These are phyloP conservation scores for Zaprionus lachaisei DNA, from an alignment of 1,140 invertebrate species.

Conservation along the genomic window DNA sequence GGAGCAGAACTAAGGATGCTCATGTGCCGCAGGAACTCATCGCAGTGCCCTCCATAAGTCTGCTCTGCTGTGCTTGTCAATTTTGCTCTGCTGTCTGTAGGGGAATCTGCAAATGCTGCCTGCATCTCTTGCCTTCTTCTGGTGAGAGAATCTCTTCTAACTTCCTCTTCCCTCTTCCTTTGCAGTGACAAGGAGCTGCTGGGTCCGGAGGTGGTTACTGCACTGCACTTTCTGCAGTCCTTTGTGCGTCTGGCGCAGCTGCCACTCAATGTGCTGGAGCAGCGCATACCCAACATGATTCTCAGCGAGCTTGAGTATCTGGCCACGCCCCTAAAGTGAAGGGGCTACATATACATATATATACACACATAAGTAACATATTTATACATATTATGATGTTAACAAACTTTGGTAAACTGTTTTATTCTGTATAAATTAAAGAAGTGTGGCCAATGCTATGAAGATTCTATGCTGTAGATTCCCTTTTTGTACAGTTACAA, in stretches of 20 bases:
- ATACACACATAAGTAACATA: no score
- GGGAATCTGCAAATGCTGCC: no score
- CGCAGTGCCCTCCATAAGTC: no score
- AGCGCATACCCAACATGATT: constrained; percentile 74
- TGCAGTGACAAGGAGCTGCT: constrained; percentile 68
- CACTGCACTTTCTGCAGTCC: constrained; percentile 62
- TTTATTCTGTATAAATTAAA: constrained; percentile 1
- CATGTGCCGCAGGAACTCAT: no score
- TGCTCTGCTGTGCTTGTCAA: no score
- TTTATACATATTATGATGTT: not conserved
- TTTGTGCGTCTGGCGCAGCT: constrained; percentile 62
- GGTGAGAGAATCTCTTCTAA: not conserved
- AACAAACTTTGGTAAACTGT: not conserved
- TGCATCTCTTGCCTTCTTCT: no score
- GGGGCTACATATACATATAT: not conserved
- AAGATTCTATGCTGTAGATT: constrained; percentile 19
- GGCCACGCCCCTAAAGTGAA: constrained; percentile 55
- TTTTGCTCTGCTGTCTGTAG: no score
- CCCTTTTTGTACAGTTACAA: no score
- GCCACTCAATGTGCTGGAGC: constrained; percentile 64
- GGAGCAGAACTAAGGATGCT: no score
- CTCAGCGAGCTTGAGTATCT: constrained; percentile 76
- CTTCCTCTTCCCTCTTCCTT: not conserved
- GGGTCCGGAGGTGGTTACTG: constrained; percentile 57
- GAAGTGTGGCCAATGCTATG: constrained; percentile 26